A percentile compares a stretch with the other conserved stretches of the same genome.
Evolutionary conservation across 2,113 vertebrate species (phyloP).

Genomic region (Elachura formosa): DNA sequence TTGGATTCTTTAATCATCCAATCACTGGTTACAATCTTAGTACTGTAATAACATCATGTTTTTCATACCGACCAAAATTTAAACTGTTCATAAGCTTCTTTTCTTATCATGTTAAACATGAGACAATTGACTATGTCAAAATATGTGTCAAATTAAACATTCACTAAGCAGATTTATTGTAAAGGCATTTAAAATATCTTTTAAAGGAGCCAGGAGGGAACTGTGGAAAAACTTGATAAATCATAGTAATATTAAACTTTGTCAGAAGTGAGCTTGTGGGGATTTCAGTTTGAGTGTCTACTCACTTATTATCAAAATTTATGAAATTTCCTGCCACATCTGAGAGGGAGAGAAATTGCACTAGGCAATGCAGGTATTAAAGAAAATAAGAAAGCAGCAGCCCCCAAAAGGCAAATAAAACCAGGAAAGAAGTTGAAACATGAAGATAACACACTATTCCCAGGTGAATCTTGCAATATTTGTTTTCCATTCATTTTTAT

Average conservation of each 20-base stretch:
- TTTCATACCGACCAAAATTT: not conserved
- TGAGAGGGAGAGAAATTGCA: slow-evolving; percentile 40
- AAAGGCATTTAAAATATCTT: slow-evolving; percentile 38
- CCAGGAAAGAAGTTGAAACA: slow-evolving; percentile 46
- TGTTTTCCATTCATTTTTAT: slow-evolving; percentile 71
- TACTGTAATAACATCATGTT: not conserved
- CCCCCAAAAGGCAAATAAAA: slow-evolving; percentile 59
- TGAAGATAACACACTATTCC: slow-evolving; percentile 50
- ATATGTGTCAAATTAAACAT: slow-evolving; percentile 16
- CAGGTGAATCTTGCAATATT: slow-evolving; percentile 47
- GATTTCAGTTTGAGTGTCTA: slow-evolving; percentile 28
- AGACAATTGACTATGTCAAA: slow-evolving; percentile 28
- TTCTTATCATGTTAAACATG: not conserved
- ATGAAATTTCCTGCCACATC: slow-evolving; percentile 11
- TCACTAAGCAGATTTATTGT: slow-evolving; percentile 22
- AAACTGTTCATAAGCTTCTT: not conserved
- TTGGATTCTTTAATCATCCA: not conserved
- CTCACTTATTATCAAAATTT: slow-evolving; percentile 39
- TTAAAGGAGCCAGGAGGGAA: slow-evolving; percentile 9
- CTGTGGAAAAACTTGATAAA: slow-evolving; percentile 28
- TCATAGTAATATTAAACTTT: slow-evolving; percentile 46
- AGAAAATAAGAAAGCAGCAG: slow-evolving; percentile 53
- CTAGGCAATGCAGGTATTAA: slow-evolving; percentile 40
- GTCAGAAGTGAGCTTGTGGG: slow-evolving; percentile 41
- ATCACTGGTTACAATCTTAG: not conserved